Evolutionary conservation across 2,797 vertebrate species (phyloP).

Genomic region (Cuniculus paca): DNA sequence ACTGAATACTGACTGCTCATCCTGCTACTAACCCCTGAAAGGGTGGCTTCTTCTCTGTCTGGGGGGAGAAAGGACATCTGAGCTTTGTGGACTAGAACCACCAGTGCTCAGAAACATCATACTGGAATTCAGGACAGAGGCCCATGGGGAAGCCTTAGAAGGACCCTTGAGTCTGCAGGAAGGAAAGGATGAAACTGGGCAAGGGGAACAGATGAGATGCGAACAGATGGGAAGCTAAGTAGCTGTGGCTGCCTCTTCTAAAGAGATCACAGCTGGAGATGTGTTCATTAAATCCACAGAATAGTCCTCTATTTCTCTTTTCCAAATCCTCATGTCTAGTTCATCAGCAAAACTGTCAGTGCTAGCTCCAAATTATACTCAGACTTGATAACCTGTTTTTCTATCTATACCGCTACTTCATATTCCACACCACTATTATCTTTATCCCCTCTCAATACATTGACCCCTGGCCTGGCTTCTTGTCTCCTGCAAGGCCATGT

Average conservation of each 20-base stretch:
- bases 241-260: constrained; percentile 55
- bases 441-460: not conserved
- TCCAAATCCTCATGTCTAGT: not conserved
- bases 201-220: not conserved
- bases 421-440: not conserved
- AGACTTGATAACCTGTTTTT: not conserved
- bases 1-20: not conserved
- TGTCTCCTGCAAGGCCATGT: not conserved
- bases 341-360: not conserved
- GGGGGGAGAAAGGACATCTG: not conserved
- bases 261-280: constrained; percentile 70
- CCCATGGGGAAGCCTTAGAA: not conserved
- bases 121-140: constrained; percentile 4
- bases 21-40: constrained; percentile 11
- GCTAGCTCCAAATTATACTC: not conserved
- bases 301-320: not conserved
- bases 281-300: not conserved
- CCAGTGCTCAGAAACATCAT: not conserved
- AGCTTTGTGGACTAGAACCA: not conserved
- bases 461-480: not conserved
- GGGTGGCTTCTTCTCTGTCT: not conserved
- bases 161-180: not conserved
- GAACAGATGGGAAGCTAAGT: constrained; percentile 62
- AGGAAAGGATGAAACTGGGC: not conserved
- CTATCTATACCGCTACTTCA: not conserved